A percentile compares a stretch with the other conserved stretches of the same genome.
phyloP scores from a whole-genome alignment of 2,113 vertebrate genomes.

The Hoplias malabaricus region DNA sequence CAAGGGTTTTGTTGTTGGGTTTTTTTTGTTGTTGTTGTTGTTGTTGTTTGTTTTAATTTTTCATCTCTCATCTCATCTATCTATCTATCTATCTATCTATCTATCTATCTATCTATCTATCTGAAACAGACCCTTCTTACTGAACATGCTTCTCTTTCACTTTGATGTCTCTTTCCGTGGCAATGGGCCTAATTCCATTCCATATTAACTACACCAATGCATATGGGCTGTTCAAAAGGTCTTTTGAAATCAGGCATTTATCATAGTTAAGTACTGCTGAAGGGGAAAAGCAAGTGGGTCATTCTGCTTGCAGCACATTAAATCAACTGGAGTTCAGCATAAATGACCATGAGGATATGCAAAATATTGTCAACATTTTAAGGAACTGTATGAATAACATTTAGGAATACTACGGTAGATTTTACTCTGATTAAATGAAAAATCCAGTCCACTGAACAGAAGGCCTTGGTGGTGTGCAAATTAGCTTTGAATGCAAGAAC shows the following conservation, averaged over 20 bases:
- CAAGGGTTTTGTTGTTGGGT: background rate
- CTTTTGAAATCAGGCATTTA: slow-evolving; percentile 1
- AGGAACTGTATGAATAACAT: background rate
- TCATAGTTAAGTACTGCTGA: background rate
- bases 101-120: background rate
- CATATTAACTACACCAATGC: background rate
- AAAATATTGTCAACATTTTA: background rate
- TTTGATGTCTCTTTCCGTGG: slow-evolving; percentile 25
- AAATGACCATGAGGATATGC: background rate
- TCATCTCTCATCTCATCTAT: background rate
- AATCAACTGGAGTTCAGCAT: background rate
- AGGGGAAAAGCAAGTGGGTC: background rate
- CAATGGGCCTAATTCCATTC: background rate
- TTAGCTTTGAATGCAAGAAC: background rate
- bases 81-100: background rate
- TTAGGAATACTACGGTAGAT: background rate
- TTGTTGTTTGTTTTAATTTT: no score
- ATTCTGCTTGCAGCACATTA: background rate
- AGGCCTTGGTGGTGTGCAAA: background rate
- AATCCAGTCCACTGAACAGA: background rate
- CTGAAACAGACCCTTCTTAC: slow-evolving; percentile 5
- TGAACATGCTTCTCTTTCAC: background rate
- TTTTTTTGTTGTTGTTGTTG: no score
- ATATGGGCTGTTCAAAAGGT: background rate
- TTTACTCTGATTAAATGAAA: background rate